Evolutionary conservation across 1,140 invertebrate species (phyloP).

Genomic region (Aphidius ervi): DNA sequence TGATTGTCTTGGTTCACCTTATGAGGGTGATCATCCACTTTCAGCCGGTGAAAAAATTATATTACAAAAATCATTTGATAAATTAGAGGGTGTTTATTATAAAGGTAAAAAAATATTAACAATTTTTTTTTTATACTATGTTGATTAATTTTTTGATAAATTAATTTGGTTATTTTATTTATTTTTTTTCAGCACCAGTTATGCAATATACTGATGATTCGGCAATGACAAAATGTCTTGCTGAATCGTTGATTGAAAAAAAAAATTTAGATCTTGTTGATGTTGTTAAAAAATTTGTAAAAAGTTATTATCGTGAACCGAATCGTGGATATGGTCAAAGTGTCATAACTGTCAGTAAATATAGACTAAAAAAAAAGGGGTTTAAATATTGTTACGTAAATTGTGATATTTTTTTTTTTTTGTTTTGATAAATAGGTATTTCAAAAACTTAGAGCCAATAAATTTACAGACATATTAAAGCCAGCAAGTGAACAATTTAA

Average conservation of each 20-base stretch:
- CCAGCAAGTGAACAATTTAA: constrained; percentile 70
- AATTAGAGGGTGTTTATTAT: constrained; percentile 56
- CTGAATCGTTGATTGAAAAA: constrained; percentile 61
- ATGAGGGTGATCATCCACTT: constrained; percentile 58
- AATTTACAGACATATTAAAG: constrained; percentile 59
- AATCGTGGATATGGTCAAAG: constrained; percentile 64
- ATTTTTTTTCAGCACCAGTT: constrained; percentile 52
- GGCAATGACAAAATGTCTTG: constrained; percentile 67
- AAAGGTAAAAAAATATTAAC: constrained; percentile 50
- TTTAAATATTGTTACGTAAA: not conserved
- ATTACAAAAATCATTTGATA: constrained; percentile 60
- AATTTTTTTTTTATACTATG: not conserved
- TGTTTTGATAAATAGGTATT: constrained; percentile 57
- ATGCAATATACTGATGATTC: constrained; percentile 74
- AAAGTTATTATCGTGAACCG: constrained; percentile 63
- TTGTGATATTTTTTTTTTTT: not conserved
- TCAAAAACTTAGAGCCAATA: constrained; percentile 55
- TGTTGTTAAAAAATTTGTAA: constrained; percentile 63
- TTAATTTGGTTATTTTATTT: constrained; percentile 11
- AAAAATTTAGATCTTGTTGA: constrained; percentile 57
- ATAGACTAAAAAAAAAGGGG: not conserved
- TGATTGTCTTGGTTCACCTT: constrained; percentile 70
- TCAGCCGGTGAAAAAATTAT: constrained; percentile 51
- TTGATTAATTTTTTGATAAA: not conserved
- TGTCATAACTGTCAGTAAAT: constrained; percentile 48